phyloP scores from a whole-genome alignment of 2,797 vertebrate species.

The Meda fulgida region DNA sequence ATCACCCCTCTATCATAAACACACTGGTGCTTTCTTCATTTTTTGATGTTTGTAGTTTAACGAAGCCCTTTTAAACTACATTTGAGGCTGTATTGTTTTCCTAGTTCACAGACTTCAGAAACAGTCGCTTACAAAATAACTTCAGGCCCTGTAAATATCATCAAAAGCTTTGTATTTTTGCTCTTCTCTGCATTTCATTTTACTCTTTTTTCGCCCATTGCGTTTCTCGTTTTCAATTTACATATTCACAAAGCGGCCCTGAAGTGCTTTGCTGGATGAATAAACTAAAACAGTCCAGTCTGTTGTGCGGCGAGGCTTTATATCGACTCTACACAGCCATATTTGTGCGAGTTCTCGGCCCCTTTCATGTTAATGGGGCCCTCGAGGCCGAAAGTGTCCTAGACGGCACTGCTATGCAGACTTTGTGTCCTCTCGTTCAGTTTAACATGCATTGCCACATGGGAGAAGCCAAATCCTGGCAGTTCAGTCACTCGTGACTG shows the following conservation, averaged over 20 bases:
- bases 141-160: constrained; percentile 13
- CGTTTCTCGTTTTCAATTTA: constrained; percentile 1
- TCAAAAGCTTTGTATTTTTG: constrained; percentile 33
- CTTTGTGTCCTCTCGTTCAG: constrained; percentile 26
- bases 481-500: not conserved
- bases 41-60: not conserved
- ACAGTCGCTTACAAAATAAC: not conserved
- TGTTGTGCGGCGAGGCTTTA: constrained; percentile 19
- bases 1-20: not conserved
- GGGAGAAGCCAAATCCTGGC: constrained; percentile 34
- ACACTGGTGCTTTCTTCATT: not conserved
- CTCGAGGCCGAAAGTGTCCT: constrained; percentile 33
- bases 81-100: not conserved
- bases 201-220: not conserved
- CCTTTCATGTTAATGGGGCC: constrained; percentile 41
- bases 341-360: constrained; percentile 37
- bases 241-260: constrained; percentile 27
- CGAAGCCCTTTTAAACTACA: not conserved
- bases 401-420: constrained; percentile 23
- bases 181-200: constrained; percentile 13
- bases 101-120: not conserved
- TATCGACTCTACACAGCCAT: constrained; percentile 13
- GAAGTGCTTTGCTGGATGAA: constrained; percentile 35
- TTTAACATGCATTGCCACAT: constrained; percentile 47
- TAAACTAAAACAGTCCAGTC: constrained; percentile 38